Base-by-base conservation (phyloP, 1,140 invertebrate species). In the Drosophila oshimai region DNA sequence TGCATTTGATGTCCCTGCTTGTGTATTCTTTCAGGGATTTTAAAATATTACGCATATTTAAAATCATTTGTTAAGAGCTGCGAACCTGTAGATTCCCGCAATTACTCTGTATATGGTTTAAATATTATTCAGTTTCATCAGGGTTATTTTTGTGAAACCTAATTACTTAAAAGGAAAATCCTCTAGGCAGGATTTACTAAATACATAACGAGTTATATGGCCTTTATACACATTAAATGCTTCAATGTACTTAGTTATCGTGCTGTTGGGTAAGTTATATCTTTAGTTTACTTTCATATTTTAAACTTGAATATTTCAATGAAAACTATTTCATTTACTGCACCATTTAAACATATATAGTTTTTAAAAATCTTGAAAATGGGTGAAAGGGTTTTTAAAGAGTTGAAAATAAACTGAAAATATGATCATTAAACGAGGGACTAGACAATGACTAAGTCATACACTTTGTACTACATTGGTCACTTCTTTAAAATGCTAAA, bases 61-160 rank as follows among this genome's bases (percentile, higher is more conserved):
- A 46, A 57, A 26, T 34, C 13, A 9, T 45, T 22, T 7, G 50
- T 15, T 24, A 44, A 22, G 17, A 15, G 36, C 29, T 18, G 31
- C 6, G 55, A 39, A 17, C n/a, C 6, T 29, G n/a, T 29, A 12
- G 37, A 20, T 34, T 60, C 37, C 28, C 53, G 6, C 31, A 18
- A 13, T 57, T 26, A 26, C 17, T 34, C 15, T 58, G 53, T 36
- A 58, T 62, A 62, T 62, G 51, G 6, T 41, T 26, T 51, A 17
- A 3, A 13, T 20, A 28, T n/a, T 33, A 18, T 13, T 39, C 29
- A 6, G 42, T 31, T 34, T 34, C 18, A 31, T n/a, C 20, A 6
- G n/a, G 15, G 20, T 26, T 53, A 31, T 9, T 18, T 51, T 12
- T 24, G 9, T 53, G 53, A 57, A 57, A 57, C 46, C 53, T 31